A percentile compares a stretch with the other conserved stretches of the same genome.
These are phyloP conservation scores for Naja naja DNA, from an alignment of 2,113 vertebrate genomes.

Conservation along the genomic window DNA sequence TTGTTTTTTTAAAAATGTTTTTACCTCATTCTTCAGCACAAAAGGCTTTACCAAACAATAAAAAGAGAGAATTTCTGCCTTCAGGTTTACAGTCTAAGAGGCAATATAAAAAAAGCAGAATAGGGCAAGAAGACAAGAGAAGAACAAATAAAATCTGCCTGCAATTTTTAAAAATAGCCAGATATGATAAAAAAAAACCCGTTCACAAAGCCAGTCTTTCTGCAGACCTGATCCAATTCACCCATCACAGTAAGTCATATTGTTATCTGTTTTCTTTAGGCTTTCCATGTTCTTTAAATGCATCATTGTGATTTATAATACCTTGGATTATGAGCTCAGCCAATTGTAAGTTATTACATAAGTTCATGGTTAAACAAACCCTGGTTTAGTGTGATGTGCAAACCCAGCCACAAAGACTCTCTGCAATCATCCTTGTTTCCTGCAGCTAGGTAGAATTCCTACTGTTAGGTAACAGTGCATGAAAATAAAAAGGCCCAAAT, in stretches of 20 bases:
- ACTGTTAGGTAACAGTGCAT: background rate
- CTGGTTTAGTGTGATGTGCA: background rate
- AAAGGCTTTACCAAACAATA: background rate
- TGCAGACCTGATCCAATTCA: background rate
- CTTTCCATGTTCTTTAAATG: background rate
- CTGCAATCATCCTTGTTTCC: background rate
- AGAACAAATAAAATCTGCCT: background rate
- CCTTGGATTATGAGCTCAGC: background rate
- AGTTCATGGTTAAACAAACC: background rate
- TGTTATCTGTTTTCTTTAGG: background rate
- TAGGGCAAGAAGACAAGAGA: background rate
- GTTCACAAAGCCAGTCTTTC: background rate
- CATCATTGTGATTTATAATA: background rate
- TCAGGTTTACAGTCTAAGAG: background rate
- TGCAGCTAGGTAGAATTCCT: background rate
- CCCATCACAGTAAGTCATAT: background rate
- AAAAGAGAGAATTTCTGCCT: background rate
- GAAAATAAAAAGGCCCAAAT: background rate
- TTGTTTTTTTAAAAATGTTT: background rate
- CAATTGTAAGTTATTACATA: background rate
- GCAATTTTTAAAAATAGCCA: background rate
- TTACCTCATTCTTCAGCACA: background rate
- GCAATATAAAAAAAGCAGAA: background rate
- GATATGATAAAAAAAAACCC: background rate
- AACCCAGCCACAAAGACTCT: background rate